Evolutionary conservation across 2,113 vertebrate species (phyloP), one percentile per base, ranked within the genome.

Genomic region (Alexandromys fortis): DNA sequence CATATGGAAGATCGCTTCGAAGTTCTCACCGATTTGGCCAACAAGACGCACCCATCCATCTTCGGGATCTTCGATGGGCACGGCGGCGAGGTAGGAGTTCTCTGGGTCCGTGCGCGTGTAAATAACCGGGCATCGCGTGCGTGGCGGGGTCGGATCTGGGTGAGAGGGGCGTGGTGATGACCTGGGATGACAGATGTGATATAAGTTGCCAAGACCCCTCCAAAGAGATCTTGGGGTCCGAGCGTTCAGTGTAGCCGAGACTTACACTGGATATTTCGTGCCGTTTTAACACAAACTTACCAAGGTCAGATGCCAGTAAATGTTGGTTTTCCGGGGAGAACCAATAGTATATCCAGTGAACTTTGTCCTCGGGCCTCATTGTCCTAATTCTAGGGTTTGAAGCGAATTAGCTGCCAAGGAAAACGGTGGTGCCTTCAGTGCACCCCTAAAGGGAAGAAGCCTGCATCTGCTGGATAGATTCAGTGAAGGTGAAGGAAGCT

Each of bases 1-100:
- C 99, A 99, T 98, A 99, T 99, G 99, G 99, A 99, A 98, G 99
- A 99, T 98, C 98, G 99, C 95, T 99, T 99, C 95, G 98, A 99
- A 97, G 99, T 99, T 73, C 99, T 99, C 83, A 98, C 99, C 0
- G 99, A 99, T 98, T 93, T 99, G 86, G 98, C 99, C 97, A 99
- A 99, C 99, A 99, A 99, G 99, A 99, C 98, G 86, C 99, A 99
- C 95, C 99, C 99, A 4, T 99, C 99, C 95, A 99, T 99, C 98
- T 99, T 99, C 97, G 99, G 99, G 91, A 98, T 99, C 97, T 99
- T 99, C 98, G 99, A 99, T 96, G 99, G 99, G 61, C 99, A 99
- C 30, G 99, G 99, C 65, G 99, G 99, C 98, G 99, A 99, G 99
- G 99, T 99, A 98, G 98, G 99, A 98, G 28, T 42, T 86, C 4